Evolutionary conservation across 1,140 invertebrate species (phyloP).

Genomic region (Conopomorpha cramerella): DNA sequence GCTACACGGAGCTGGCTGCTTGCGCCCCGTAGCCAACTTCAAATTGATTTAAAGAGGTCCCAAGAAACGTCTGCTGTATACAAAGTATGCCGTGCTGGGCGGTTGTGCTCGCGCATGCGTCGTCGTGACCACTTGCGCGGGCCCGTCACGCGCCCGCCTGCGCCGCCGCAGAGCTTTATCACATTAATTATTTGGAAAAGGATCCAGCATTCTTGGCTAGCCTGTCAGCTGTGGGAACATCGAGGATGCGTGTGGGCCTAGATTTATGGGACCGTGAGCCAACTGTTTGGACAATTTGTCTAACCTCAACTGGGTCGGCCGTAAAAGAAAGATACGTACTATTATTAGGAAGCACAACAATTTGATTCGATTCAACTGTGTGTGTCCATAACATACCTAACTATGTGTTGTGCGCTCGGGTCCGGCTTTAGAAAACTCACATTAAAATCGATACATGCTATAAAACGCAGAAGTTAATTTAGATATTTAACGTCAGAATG

Average conservation of each 20-base stretch:
- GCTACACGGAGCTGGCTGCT: background rate
- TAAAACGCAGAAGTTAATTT: too few species aligned
- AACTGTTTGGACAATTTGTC: too few species aligned
- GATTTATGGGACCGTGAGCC: background rate
- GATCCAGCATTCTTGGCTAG: constrained; percentile 37
- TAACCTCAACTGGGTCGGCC: too few species aligned
- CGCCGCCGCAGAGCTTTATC: constrained; percentile 50
- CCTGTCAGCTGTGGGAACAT: constrained; percentile 44
- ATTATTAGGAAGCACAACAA: too few species aligned
- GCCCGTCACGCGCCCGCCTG: constrained; percentile 39
- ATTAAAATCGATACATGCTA: too few species aligned
- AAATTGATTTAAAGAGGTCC: background rate
- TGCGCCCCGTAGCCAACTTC: background rate
- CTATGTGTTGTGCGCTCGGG: too few species aligned
- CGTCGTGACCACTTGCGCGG: constrained; percentile 48
- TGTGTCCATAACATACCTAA: too few species aligned
- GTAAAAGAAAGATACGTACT: too few species aligned
- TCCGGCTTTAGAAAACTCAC: too few species aligned
- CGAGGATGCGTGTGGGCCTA: constrained; percentile 7
- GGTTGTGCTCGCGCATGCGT: constrained; percentile 25
- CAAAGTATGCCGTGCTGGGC: background rate
- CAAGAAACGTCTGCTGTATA: background rate
- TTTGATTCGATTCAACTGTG: too few species aligned
- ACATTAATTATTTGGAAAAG: constrained; percentile 58
- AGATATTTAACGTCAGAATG: too few species aligned